Base-by-base conservation (phyloP, 2,888 invertebrate genomes). In the Lithophane ornitopus region DNA sequence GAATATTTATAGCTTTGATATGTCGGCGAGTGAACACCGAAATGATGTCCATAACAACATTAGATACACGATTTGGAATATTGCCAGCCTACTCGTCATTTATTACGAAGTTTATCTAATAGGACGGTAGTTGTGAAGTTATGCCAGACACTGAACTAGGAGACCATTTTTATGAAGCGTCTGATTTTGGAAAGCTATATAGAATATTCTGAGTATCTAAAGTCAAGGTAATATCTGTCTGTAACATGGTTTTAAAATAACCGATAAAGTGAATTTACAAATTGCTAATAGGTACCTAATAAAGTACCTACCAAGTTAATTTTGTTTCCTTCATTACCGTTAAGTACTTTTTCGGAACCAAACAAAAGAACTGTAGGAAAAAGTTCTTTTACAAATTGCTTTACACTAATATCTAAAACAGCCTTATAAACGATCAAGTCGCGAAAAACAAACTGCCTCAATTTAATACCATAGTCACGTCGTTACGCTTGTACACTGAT, bases 61-160 rank as follows among this genome's bases (percentile, higher is more conserved):
- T 54, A 52, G 28, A 52, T 39, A 52, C 41, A 77, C 28, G 69
- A 63, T 63, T 81, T 85, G 82, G 82, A 75, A 39, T 46, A 58
- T 41, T 28, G 76, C 76, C 79, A 82, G 68, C 9, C 19, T 52
- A 4, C 69, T 71, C 58, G 49, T 74, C 73, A 73, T 61, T 81
- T 74, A 85, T 61, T 72, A 44, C 39, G 7, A 70, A 74, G 69
- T 85, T 85, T 85, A 61, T 71, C 67, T 69, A 41, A n/a, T n/a
- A n/a, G n/a, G n/a, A n/a, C n/a, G n/a, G 54, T 70, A 61, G 54
- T 76, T 59, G 44, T 71, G 52, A 69, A 68, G 41, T 76, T 74
- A 46, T 61, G 52, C n/a, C 7, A n/a, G 44, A 39, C 1, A 73
- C 6, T 52, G n/a, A 70, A 59, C 11, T 41, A 0, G 7, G 46